Evolutionary conservation across 2,888 invertebrate species (phyloP).

Genomic region (Thymelicus lineola): DNA sequence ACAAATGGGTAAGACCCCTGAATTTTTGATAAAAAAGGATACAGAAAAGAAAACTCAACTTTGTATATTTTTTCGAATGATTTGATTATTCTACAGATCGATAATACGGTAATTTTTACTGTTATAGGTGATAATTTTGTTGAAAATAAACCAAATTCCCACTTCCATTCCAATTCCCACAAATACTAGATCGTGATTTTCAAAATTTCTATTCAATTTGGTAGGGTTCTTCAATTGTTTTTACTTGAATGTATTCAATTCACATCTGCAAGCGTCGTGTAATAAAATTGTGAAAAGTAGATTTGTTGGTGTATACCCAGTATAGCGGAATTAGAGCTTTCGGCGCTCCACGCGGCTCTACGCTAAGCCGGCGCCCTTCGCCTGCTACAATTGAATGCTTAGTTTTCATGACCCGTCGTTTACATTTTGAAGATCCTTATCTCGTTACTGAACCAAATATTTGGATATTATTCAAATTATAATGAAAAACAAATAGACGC

Average conservation of each 20-base stretch:
- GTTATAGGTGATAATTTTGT: too few species aligned
- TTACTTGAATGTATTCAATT: not conserved
- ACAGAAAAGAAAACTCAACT: too few species aligned
- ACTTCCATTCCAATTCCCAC: not conserved
- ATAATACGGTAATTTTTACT: too few species aligned
- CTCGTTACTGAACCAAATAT: conserved; percentile 13
- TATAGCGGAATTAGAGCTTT: conserved; percentile 58
- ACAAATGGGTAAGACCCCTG: too few species aligned
- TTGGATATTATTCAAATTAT: not conserved
- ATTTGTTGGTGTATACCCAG: conserved; percentile 59
- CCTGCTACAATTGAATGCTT: conserved; percentile 59
- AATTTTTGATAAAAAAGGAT: too few species aligned
- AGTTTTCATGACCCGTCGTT: conserved; percentile 57
- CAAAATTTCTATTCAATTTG: not conserved
- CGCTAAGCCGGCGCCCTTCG: conserved; percentile 56
- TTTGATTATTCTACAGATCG: too few species aligned
- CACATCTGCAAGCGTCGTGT: conserved; percentile 46
- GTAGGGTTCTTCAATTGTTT: not conserved
- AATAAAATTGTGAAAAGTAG: conserved; percentile 54
- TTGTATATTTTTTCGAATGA: too few species aligned
- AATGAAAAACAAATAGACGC: too few species aligned
- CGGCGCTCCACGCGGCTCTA: conserved; percentile 6
- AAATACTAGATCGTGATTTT: not conserved
- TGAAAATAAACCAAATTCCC: too few species aligned
- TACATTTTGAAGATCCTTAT: conserved; percentile 40